Base-by-base conservation (phyloP, 2,113 vertebrate genomes). In the Notarius quadriscutis region DNA sequence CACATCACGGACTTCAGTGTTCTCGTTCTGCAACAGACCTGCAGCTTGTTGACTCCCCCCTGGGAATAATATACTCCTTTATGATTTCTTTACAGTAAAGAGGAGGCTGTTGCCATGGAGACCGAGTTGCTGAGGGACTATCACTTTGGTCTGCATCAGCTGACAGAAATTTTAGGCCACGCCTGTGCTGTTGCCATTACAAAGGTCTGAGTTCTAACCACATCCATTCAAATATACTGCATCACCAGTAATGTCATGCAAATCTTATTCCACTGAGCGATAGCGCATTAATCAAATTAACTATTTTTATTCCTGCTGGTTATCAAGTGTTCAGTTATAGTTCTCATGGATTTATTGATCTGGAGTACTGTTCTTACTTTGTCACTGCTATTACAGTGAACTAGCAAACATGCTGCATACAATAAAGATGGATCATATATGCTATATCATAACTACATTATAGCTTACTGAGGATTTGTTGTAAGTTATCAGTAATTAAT, bases 91-190 rank as follows among this genome's bases (percentile, higher is more conserved):
- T 7, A 0, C 92, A 97, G 96, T 92, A 91, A 91, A 60, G 93
- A 91, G 0, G 96, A 97, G 91, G 96, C 95, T 0, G 91, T 90
- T 3, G 94, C 95, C 67, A 92, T 97, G 17, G 96, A 96, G 90
- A 91, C 86, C 67, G 96, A 97, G 91, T 93, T 97, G 89, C 92
- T 96, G 15, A 95, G 95, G 77, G 96, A 97, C 78, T 97, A 96
- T 8, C 91, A 93, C 14, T 97, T 97, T 2, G 95, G 95, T 77
- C 84, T 91, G 82, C 95, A 95, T 93, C 96, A 96, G 92, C 91
- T 96, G 65, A 93, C 95, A 6, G 96, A 97, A 90, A 93, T 96
- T 51, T 95, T 94, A 81, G 96, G 96, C 7, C 94, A 96, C 0
- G 95, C 95, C 0, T 96, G 95, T 41, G 96, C 96, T 0, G 57